These are phyloP conservation scores for Anabas testudineus DNA, from an alignment of 2,797 vertebrate species.

Conservation along the genomic window DNA sequence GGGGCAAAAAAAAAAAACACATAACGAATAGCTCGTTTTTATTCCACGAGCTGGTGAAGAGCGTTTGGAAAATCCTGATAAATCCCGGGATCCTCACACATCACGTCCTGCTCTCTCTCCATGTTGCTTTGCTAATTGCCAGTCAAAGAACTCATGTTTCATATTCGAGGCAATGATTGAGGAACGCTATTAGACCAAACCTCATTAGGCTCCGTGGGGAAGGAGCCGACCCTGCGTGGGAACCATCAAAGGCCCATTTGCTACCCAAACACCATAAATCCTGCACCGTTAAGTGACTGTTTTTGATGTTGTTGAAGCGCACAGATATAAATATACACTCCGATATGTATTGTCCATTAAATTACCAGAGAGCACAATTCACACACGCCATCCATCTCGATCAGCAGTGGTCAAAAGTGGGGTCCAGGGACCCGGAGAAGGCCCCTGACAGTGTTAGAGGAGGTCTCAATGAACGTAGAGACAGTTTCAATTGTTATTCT, in stretches of 20 bases:
- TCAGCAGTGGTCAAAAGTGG: slow-evolving; percentile 36
- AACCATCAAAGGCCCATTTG: slow-evolving; percentile 77
- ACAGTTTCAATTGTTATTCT: background rate
- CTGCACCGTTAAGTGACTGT: slow-evolving; percentile 66
- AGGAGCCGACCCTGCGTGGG: slow-evolving; percentile 48
- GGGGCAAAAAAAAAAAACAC: background rate
- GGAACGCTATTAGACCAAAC: slow-evolving; percentile 55
- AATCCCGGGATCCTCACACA: slow-evolving; percentile 13
- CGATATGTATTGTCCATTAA: slow-evolving; percentile 55
- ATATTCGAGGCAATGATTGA: slow-evolving; percentile 62
- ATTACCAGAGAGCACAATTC: slow-evolving; percentile 51
- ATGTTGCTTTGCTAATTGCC: slow-evolving; percentile 69
- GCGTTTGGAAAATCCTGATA: slow-evolving; percentile 4
- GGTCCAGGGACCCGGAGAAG: slow-evolving; percentile 37
- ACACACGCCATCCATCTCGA: slow-evolving; percentile 51
- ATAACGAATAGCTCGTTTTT: slow-evolving; percentile 50
- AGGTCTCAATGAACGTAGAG: background rate
- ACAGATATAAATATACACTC: slow-evolving; percentile 46
- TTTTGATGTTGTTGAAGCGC: slow-evolving; percentile 64
- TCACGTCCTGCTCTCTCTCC: slow-evolving; percentile 21
- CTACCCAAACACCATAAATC: slow-evolving; percentile 71
- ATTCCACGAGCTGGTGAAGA: slow-evolving; percentile 27
- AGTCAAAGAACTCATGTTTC: slow-evolving; percentile 48
- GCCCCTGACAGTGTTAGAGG: background rate
- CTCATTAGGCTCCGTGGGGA: slow-evolving; percentile 69